Evolutionary conservation across 2,888 invertebrate genomes (phyloP), one percentile per base, ranked within the genome.

Genomic region (Oscheius sp.): DNA sequence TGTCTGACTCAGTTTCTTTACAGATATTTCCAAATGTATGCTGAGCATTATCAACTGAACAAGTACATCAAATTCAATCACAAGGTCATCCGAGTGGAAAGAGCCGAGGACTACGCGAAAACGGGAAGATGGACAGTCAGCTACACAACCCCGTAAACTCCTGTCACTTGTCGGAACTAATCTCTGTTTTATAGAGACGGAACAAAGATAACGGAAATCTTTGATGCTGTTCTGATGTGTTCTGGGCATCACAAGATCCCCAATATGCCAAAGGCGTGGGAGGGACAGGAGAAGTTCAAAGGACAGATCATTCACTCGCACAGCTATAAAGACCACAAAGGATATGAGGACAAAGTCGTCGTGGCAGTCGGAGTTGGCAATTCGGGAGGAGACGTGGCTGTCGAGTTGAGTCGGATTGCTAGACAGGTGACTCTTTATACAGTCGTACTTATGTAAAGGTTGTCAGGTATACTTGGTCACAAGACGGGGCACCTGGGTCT

Each of bases 211-310:
- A 76, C 77, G 5, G 87, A 88, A 41, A 80, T 81, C 3, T 90
- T 89, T 82, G 90, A 91, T 73, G 90, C 89, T 5, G 90, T 91
- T 2, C 86, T 91, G 84, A 85, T 91, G 12, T 91, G 91, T 81
- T 89, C 89, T 0, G 91, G 91, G 0, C 91, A 91, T 76, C 91
- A 91, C 76, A 89, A 89, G 0, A 85, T 87, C 55, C 90, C 91
- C 0, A 82, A 89, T 68, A 79, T 84, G 43, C 91, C 91, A 0
- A 72, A 82, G 16, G 72, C 74, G 1, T 85, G 79, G 77, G 75
- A 72, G 1, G 84, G 85, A 35, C 85, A 85, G 69, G 76, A 79
- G 2, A 52, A 72, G 16, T 78, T 76, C 75, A 71, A 75, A 35
- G 89, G 89, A 12, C 41, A 77, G 43, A 79, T 89, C 23, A 75